phyloP scores from a whole-genome alignment of 2,888 invertebrate species.

The Aphodius granarius region DNA sequence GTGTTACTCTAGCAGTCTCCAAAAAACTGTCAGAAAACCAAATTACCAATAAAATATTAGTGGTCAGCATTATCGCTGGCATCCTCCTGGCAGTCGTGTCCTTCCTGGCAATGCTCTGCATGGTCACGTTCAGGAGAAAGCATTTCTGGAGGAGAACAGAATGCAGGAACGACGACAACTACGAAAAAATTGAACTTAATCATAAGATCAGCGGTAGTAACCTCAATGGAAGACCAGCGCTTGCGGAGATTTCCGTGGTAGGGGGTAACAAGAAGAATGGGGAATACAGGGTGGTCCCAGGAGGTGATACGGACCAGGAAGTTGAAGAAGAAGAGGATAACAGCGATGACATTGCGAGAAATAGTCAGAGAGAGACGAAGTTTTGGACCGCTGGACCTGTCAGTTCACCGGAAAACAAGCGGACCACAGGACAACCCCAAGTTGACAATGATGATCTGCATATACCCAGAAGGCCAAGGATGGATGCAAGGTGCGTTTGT shows the following conservation, averaged over 20 bases:
- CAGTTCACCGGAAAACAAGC: slow-evolving; percentile 31
- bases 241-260: slow-evolving; percentile 44
- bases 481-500: slow-evolving; percentile 64
- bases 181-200: slow-evolving; percentile 79
- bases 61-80: slow-evolving; percentile 72
- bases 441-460: slow-evolving; percentile 60
- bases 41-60: slow-evolving; percentile 62
- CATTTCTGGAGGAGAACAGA: slow-evolving; percentile 57
- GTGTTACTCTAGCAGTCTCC: slow-evolving; percentile 71
- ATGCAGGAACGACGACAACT: slow-evolving; percentile 62
- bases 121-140: slow-evolving; percentile 62
- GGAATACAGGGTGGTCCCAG: slow-evolving; percentile 72
- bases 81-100: slow-evolving; percentile 65
- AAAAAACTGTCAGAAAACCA: slow-evolving; percentile 64
- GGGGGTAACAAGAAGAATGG: slow-evolving; percentile 60
- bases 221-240: slow-evolving; percentile 31
- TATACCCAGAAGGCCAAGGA: slow-evolving; percentile 60
- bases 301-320: slow-evolving; percentile 61
- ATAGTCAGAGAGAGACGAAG: slow-evolving; percentile 46
- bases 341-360: slow-evolving; percentile 49
- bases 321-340: slow-evolving; percentile 63
- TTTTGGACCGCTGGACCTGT: slow-evolving; percentile 32
- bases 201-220: slow-evolving; percentile 49
- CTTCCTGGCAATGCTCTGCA: slow-evolving; percentile 68
- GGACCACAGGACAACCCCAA: slow-evolving; percentile 43